These are phyloP conservation scores for Thereva unica DNA, from an alignment of 2,888 invertebrate species.

Conservation along the genomic window DNA sequence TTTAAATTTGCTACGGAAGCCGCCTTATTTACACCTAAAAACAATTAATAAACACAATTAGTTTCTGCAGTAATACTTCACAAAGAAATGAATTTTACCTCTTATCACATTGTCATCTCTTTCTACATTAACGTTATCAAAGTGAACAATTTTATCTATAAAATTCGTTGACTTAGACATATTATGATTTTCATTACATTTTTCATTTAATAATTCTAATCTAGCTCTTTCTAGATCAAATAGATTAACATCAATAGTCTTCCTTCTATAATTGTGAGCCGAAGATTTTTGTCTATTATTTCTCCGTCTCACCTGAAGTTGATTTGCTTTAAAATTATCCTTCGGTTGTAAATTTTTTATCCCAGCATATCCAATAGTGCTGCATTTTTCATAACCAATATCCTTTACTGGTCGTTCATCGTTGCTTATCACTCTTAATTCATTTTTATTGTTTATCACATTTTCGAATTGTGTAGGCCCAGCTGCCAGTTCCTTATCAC, in stretches of 20 bases:
- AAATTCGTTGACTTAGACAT: conserved; percentile 40
- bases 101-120: conserved; percentile 35
- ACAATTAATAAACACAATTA: conserved; percentile 11
- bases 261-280: conserved; percentile 37
- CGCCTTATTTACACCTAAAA: conserved; percentile 39
- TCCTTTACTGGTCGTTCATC: conserved; percentile 3
- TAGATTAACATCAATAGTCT: conserved; percentile 44
- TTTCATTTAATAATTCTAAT: conserved; percentile 20
- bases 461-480: neutral
- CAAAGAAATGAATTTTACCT: conserved; percentile 26
- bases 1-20: conserved; percentile 42
- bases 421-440: conserved; percentile 32
- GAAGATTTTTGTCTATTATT: conserved; percentile 3
- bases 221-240: conserved; percentile 42
- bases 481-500: conserved; percentile 37
- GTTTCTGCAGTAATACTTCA: neutral
- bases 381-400: conserved; percentile 34
- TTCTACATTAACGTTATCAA: conserved; percentile 14
- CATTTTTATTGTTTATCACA: conserved; percentile 8
- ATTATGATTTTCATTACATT: conserved; percentile 17
- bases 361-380: conserved; percentile 37
- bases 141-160: conserved; percentile 35
- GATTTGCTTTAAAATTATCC: conserved; percentile 1
- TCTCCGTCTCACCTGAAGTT: conserved; percentile 38
- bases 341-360: conserved; percentile 22